Conservation (phyloP, 2,113 vertebrate species). For the Halichoeres trimaculatus region DNA sequence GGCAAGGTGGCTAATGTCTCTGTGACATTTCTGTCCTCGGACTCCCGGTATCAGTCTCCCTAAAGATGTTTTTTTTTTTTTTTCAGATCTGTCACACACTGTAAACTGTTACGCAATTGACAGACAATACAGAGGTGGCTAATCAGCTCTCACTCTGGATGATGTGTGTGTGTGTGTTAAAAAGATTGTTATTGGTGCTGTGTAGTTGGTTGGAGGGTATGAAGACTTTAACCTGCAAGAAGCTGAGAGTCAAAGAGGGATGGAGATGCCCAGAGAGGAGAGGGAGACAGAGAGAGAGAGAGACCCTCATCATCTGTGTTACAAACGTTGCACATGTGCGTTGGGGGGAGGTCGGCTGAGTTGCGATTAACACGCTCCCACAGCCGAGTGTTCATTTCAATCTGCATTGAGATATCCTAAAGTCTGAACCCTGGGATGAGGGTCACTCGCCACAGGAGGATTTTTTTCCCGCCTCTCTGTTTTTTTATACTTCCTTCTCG, state of each 20-base stretch:
- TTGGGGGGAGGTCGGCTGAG: constrained; percentile 45
- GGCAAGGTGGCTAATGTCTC: constrained; percentile 72
- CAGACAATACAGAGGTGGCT: constrained; percentile 36
- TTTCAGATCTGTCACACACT: constrained; percentile 34
- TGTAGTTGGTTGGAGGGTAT: constrained; percentile 1
- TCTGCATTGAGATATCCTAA: constrained; percentile 68
- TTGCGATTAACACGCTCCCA: constrained; percentile 65
- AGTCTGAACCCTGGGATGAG: constrained; percentile 74
- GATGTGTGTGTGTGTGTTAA: background rate
- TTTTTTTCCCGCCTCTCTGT: constrained; percentile 53
- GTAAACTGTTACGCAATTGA: constrained; percentile 53
- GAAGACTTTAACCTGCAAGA: constrained; percentile 12
- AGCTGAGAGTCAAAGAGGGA: background rate
- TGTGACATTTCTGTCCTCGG: constrained; percentile 64
- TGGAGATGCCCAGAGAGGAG: constrained; percentile 1
- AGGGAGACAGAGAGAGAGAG: constrained; percentile 46
- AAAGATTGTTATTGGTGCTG: background rate
- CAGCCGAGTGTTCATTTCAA: constrained; percentile 68
- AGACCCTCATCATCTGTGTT: constrained; percentile 60
- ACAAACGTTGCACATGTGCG: constrained; percentile 64
- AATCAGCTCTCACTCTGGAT: constrained; percentile 2
- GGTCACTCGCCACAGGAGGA: constrained; percentile 76
- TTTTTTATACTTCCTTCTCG: constrained; percentile 72
- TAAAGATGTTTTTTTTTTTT: constrained; percentile 45
- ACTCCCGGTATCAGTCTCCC: constrained; percentile 38